Percentiles rank a stretch among this genome's conserved stretches.
Conservation (phyloP, 1,140 invertebrate genomes). For the Heliconius melpomene region DNA sequence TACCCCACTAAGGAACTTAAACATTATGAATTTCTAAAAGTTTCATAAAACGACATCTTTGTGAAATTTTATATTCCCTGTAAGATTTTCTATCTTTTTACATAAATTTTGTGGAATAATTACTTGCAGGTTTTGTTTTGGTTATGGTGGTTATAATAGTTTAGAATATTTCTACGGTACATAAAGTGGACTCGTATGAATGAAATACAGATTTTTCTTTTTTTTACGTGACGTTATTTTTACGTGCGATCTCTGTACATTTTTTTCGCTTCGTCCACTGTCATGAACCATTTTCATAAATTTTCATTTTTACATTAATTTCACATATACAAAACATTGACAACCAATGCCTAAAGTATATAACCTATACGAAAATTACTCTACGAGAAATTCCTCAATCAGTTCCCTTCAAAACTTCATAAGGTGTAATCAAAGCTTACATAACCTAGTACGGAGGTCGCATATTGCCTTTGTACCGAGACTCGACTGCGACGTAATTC, state of each 20-base stretch:
- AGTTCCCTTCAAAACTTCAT: conserved; percentile 5
- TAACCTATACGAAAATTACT: too few relatives aligned
- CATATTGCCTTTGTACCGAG: conserved; percentile 23
- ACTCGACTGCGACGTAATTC: conserved; percentile 34
- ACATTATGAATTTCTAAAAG: conserved; percentile 35
- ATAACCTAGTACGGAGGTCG: conserved; percentile 7
- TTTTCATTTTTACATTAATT: too few relatives aligned
- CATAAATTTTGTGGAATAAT: conserved; percentile 10
- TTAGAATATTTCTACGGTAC: too few relatives aligned
- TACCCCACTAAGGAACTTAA: conserved; percentile 34
- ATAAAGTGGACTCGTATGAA: too few relatives aligned
- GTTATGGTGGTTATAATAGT: not conserved
- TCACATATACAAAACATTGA: too few relatives aligned
- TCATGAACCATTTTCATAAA: too few relatives aligned
- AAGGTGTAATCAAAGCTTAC: conserved; percentile 13
- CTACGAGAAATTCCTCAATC: not conserved
- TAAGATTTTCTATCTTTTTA: conserved; percentile 19
- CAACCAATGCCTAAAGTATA: not conserved
- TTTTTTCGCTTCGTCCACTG: too few relatives aligned
- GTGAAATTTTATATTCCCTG: conserved; percentile 23
- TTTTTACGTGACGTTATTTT: too few relatives aligned
- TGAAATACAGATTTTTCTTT: too few relatives aligned
- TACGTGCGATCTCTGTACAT: too few relatives aligned
- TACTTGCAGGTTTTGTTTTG: not conserved
- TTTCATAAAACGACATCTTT: conserved; percentile 30